Evolutionary conservation across 2,113 vertebrate genomes (phyloP).

Genomic region (Amazona vittata): DNA sequence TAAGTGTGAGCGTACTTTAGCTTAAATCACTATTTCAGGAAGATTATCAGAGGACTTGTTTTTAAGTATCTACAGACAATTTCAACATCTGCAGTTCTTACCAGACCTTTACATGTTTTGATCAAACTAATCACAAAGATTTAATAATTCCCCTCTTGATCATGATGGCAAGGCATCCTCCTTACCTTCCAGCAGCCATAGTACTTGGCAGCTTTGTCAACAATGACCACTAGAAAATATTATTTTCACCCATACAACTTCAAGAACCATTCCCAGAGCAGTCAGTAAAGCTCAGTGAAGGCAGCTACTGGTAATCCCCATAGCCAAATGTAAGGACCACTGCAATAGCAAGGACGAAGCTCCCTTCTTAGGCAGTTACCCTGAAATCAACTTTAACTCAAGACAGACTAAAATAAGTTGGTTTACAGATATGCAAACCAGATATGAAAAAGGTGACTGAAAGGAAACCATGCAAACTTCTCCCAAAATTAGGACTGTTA

Average conservation of each 20-base stretch:
- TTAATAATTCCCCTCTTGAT: background rate
- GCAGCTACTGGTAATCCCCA: background rate
- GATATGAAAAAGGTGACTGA: background rate
- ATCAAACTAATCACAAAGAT: background rate
- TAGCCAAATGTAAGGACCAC: background rate
- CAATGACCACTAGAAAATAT: background rate
- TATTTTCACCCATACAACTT: background rate
- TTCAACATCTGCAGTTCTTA: background rate
- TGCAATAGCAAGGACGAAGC: background rate
- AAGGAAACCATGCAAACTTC: background rate
- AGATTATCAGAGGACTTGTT: background rate
- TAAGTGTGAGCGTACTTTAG: background rate
- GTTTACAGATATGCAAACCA: background rate
- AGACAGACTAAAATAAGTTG: background rate
- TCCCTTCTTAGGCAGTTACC: background rate
- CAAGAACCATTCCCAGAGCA: background rate
- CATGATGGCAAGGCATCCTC: background rate
- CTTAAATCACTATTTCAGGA: background rate
- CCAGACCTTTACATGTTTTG: background rate
- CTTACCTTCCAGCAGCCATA: background rate
- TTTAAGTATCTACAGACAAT: background rate
- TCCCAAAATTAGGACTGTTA: background rate
- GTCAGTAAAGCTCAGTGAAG: background rate
- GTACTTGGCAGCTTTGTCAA: background rate
- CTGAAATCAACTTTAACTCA: background rate